Evolutionary conservation across 1,140 invertebrate genomes (phyloP), one percentile per base, ranked within the genome.

Genomic region (Mycetomoellerius zeteki): DNA sequence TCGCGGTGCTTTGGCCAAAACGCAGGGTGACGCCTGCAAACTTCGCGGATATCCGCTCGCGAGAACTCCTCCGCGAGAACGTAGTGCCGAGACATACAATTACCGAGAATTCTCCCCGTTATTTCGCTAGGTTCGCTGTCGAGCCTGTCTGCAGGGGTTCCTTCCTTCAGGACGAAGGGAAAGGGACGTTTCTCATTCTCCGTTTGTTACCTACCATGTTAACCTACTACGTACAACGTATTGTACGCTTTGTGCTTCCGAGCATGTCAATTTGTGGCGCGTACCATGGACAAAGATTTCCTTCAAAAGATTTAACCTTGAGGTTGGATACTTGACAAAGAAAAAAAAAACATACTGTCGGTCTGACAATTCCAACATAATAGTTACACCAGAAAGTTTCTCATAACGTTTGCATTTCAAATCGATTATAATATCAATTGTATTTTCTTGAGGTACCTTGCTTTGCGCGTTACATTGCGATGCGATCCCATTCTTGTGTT

Each of bases 71-170:
- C n/a, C 85, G 76, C 86, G 85, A 84, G 85, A n/a, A n/a, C 19
- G 52, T 78, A 87, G 85, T 81, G 89, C 87, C 88, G 92, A 91
- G 92, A 91, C 88, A 91, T 89, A 93, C 90, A 93, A 93, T 94
- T 93, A 93, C 92, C 91, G 60, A n/a, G 75, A 24, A 67, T 87
- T 88, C 86, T 52, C 65, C 75, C 27, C 82, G 89, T 91, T 92
- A 92, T 89, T 89, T 77, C 67, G 89, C 80, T 88, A 86, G 86
- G 54, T 14, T 52, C 73, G 76, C 75, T 60, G 54, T 43, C 76
- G 50, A 65, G 73, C 67, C 43, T 52, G 65, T 43, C 67, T 67
- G n/a, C 54, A 3, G 33, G 21, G 47, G 21, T 7, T 43, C 16
- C 47, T n/a, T 19, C 8, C 37, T 60, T 8, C 37, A 14, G 14